Base-by-base conservation (phyloP, 2,888 invertebrate genomes). In the Cinara cedri region DNA sequence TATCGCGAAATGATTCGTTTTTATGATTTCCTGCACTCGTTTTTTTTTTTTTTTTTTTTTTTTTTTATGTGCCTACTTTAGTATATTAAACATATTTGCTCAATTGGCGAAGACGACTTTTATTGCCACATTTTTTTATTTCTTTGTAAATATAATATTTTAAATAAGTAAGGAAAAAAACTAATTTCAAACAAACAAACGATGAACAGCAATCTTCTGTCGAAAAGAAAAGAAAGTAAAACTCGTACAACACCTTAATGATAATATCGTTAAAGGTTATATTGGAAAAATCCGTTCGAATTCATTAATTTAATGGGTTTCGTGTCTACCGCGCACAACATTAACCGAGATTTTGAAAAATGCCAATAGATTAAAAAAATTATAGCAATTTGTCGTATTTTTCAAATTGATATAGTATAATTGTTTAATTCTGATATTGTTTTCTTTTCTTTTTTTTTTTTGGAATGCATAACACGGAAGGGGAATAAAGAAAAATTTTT, bases 231-330 rank as follows among this genome's bases (percentile, higher is more conserved):
- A 65, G 16, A 24, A 24, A 68, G 6, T n/a, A 13, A 26, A 44
- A 21, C 21, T 55, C 21, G 21, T 21, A 34, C 8, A 42, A 19
- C 19, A 42, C 16, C 42, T 21, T 21, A 55, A 55, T 42, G 34
- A 55, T 11, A 13, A 19, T 63, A 63, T 19, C 4, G 4, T 63
- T 63, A 62, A 34, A 3, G 60, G 8, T 51, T 26, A n/a, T n/a
- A 34, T 34, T 70, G 34, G 8, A 19, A 34, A 70, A 70, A 70
- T 26, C 11, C 6, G n/a, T 4, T n/a, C 19, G 54, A 34, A 14
- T 54, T 19, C 54, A 19, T 70, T 70, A 70, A 13, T 34, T 13
- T 70, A 70, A 54, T 70, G n/a, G 34, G 34, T 42, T 26, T 6
- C 3, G 1, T 51, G 51, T 68, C 68, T 6, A 4, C 26, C n/a